Percentiles rank a stretch among this genome's conserved stretches.
phyloP scores from a whole-genome alignment of 2,888 invertebrate species.

The Gymnosoma rotundatum region DNA sequence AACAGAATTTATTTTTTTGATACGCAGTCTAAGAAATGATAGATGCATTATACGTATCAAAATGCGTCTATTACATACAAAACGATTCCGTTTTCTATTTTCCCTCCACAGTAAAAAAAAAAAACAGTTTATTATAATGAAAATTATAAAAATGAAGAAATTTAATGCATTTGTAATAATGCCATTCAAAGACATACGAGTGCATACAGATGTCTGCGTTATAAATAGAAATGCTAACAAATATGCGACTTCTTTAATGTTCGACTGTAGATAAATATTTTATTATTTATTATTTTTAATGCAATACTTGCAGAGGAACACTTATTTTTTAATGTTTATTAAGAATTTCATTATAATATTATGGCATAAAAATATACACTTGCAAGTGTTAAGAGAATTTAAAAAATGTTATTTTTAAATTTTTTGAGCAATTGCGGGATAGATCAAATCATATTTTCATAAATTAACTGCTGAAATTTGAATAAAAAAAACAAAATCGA shows the following conservation, averaged over 20 bases:
- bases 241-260: conserved; percentile 24
- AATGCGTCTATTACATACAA: neutral
- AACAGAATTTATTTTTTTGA: conserved; percentile 8
- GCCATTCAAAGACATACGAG: conserved; percentile 35
- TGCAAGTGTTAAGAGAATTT: too few relatives aligned
- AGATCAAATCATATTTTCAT: too few relatives aligned
- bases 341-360: too few relatives aligned
- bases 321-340: neutral
- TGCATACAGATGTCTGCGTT: neutral
- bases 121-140: conserved; percentile 52
- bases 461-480: too few relatives aligned
- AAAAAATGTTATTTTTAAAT: too few relatives aligned
- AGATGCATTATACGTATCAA: conserved; percentile 50
- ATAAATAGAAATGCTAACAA: conserved; percentile 12
- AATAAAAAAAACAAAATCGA: too few relatives aligned
- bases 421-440: too few relatives aligned
- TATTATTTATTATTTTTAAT: conserved; percentile 48
- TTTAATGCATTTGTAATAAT: conserved; percentile 69
- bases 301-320: conserved; percentile 7
- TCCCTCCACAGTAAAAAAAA: conserved; percentile 23
- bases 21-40: conserved; percentile 55
- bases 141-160: conserved; percentile 61
- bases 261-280: conserved; percentile 40
- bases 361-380: too few relatives aligned
- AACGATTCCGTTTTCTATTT: neutral